A percentile compares a stretch with the other conserved stretches of the same genome.
phyloP scores from a whole-genome alignment of 2,113 vertebrate species.

The Delphinus delphis region DNA sequence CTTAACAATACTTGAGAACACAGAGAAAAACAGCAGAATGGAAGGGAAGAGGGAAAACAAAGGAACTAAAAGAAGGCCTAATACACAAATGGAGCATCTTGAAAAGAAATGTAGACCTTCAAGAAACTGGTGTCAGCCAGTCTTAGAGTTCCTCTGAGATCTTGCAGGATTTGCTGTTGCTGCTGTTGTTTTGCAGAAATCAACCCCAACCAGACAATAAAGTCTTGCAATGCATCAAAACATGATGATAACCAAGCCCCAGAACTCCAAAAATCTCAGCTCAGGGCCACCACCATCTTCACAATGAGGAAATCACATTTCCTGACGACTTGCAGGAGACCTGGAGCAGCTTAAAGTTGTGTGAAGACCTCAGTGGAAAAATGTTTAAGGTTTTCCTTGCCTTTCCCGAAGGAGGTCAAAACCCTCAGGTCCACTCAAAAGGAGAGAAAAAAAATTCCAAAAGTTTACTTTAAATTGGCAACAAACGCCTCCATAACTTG shows the following conservation, averaged over 20 bases:
- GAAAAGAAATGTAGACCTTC: slow-evolving; percentile 67
- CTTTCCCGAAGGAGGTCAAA: slow-evolving; percentile 80
- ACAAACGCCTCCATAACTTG: slow-evolving; percentile 78
- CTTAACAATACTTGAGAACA: slow-evolving; percentile 69
- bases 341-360: slow-evolving; percentile 76
- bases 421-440: slow-evolving; percentile 81
- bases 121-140: slow-evolving; percentile 54
- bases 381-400: slow-evolving; percentile 66
- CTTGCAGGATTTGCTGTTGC: slow-evolving; percentile 47
- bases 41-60: slow-evolving; percentile 65
- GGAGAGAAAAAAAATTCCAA: slow-evolving; percentile 68
- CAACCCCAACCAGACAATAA: slow-evolving; percentile 66
- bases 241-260: slow-evolving; percentile 75
- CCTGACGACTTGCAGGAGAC: slow-evolving; percentile 80
- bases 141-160: slow-evolving; percentile 75
- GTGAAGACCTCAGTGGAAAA: slow-evolving; percentile 77
- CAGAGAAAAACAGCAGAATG: slow-evolving; percentile 64
- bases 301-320: slow-evolving; percentile 76
- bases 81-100: slow-evolving; percentile 68
- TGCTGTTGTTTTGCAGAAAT: slow-evolving; percentile 57
- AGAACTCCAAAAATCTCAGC: slow-evolving; percentile 77
- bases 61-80: slow-evolving; percentile 68
- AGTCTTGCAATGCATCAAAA: slow-evolving; percentile 77
- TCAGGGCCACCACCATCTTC: slow-evolving; percentile 75
- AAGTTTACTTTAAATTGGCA: slow-evolving; percentile 83